phyloP scores from a whole-genome alignment of 2,888 invertebrate species.

The Cephus pulcher region DNA sequence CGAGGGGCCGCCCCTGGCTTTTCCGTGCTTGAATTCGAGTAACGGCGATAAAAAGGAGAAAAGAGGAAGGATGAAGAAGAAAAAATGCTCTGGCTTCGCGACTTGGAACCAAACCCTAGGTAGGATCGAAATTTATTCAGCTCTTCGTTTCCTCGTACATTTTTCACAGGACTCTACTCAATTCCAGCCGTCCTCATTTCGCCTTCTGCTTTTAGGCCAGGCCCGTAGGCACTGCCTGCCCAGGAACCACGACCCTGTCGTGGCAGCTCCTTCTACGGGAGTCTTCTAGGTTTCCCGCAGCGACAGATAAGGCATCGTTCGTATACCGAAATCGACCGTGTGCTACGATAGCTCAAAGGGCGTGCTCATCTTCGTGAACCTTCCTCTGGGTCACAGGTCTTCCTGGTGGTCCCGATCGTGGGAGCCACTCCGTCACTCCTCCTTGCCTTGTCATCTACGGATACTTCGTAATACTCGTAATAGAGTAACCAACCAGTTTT shows the following conservation, averaged over 20 bases:
- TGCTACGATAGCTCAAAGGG: conserved; percentile 43
- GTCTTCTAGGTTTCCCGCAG: conserved; percentile 45
- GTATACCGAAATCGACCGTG: conserved; percentile 41
- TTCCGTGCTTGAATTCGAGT: not conserved
- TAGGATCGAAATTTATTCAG: not conserved
- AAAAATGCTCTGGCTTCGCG: not conserved
- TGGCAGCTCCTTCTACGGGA: conserved; percentile 26
- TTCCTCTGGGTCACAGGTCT: conserved; percentile 44
- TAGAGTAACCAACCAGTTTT: not conserved
- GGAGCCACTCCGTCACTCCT: conserved; percentile 26
- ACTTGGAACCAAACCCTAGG: not conserved
- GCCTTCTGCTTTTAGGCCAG: not conserved
- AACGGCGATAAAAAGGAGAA: not conserved
- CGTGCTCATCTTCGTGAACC: conserved; percentile 25
- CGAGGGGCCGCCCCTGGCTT: too few relatives aligned
- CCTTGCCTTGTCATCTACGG: conserved; percentile 25
- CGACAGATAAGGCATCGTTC: conserved; percentile 35
- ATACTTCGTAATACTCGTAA: not conserved
- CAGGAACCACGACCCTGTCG: not conserved
- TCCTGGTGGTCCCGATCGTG: conserved; percentile 35
- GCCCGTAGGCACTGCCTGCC: not conserved
- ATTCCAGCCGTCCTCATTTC: not conserved
- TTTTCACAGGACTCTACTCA: not conserved
- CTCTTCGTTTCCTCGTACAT: not conserved
- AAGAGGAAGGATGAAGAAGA: not conserved